Conservation (phyloP, 2,888 invertebrate genomes). For the Phortica magna region DNA sequence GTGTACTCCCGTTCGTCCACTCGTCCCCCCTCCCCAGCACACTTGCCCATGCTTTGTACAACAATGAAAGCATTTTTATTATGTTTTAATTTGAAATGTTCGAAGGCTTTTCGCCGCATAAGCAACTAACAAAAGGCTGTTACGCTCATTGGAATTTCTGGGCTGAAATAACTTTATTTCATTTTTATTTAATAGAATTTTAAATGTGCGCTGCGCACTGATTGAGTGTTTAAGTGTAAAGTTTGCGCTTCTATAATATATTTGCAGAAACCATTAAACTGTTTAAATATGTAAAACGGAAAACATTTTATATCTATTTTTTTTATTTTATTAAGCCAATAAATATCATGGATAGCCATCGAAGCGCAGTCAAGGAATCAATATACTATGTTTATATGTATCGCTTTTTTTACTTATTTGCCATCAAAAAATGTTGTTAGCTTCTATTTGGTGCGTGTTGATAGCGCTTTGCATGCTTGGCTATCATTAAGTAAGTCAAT, state of each 20-base stretch:
- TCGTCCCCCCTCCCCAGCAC: neutral
- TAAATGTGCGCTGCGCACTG: neutral
- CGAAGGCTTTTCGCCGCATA: neutral
- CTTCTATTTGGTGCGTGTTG: conserved; percentile 34
- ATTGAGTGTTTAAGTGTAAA: too few relatives aligned
- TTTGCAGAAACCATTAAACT: too few relatives aligned
- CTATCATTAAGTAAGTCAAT: conserved; percentile 70
- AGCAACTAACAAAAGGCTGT: too few relatives aligned
- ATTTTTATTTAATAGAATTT: conserved; percentile 26
- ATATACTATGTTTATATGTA: neutral
- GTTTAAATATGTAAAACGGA: neutral
- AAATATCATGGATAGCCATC: conserved; percentile 24
- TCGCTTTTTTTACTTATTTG: neutral
- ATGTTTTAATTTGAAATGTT: conserved; percentile 30
- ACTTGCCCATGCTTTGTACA: neutral
- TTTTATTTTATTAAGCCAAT: neutral
- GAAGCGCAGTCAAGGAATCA: conserved; percentile 20
- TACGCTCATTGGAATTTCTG: neutral
- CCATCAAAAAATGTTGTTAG: neutral
- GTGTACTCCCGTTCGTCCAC: neutral
- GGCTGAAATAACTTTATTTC: conserved; percentile 3
- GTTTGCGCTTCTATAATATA: neutral
- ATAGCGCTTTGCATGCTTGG: conserved; percentile 72
- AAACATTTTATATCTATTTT: neutral
- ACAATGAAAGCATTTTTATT: conserved; percentile 28